Conservation (phyloP, 2,888 invertebrate genomes). For the Mesochorus sp. region DNA sequence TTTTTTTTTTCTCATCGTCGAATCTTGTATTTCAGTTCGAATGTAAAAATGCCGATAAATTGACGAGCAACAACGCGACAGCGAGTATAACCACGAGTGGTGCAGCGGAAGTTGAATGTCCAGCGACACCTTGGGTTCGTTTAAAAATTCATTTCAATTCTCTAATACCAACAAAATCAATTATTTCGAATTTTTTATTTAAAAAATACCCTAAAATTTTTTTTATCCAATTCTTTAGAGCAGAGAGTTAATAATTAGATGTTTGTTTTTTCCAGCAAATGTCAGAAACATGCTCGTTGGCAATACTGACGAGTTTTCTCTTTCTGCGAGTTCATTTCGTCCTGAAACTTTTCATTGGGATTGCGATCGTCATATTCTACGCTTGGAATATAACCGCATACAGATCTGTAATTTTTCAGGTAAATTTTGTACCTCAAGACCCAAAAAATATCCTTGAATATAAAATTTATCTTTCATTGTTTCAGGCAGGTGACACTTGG, state of each 20-base stretch:
- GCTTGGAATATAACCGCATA: conserved; percentile 87
- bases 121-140: conserved; percentile 78
- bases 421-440: no score
- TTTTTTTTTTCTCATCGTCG: no score
- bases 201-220: no score
- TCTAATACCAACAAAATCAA: no score
- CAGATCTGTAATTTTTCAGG: conserved; percentile 83
- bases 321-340: conserved; percentile 93
- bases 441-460: no score
- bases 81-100: conserved; percentile 68
- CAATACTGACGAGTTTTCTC: conserved; percentile 88
- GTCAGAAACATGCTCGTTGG: conserved; percentile 87
- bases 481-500: conserved; percentile 86
- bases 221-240: no score
- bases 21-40: conserved; percentile 72
- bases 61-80: conserved; percentile 70
- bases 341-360: conserved; percentile 89
- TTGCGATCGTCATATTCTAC: conserved; percentile 86
- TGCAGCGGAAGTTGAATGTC: conserved; percentile 71
- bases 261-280: conserved; percentile 86
- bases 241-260: conserved; percentile 9
- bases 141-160: no score
- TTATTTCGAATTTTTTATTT: no score
- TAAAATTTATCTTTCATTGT: conserved; percentile 69
- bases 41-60: conserved; percentile 71